Evolutionary conservation across 2,797 vertebrate genomes (phyloP), one percentile per base, ranked within the genome.

Genomic region (Harpagifer antarcticus): DNA sequence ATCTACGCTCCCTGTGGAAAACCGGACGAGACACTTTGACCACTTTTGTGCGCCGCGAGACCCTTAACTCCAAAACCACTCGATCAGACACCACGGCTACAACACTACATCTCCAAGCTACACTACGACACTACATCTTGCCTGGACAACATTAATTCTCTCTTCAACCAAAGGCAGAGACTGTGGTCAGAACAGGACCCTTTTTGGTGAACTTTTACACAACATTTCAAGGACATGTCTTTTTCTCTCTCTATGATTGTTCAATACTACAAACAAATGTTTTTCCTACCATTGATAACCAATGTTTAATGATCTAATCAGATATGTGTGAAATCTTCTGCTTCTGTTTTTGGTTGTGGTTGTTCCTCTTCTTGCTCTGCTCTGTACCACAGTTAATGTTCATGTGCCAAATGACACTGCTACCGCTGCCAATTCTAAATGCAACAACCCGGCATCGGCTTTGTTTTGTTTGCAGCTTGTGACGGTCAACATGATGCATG

Each of bases 321-420:
- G 68, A 79, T 84, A 43, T 80, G 63, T 87, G 74, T 85, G 76
- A 9, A 73, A 78, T 81, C 82, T 82, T 87, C 68, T 68, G 79
- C 71, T 81, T 81, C 75, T 79, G 82, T 90, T 79, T 33, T 84
- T 71, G 70, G 62, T 83, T 47, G 81, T 84, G 77, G 78, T 83
- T 78, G 65, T 84, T 87, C 54, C 76, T 78, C 57, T 19, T 74
- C 72, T 83, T 60, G 88, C 85, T 91, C 89, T 68, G 82, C 79
- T 68, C 68, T 83, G 78, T 87, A 84, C 72, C 69, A 73, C 80
- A 67, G 83, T 88, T 37, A 42, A 86, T 78, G 79, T 81, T 84
- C 61, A 71, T 60, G 90, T 93, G 93, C 93, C 93, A 94, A 93
- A 91, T 77, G 86, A 90, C 82, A 82, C 83, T 65, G 84, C 91